These are phyloP conservation scores for Halichondria panicea DNA, from an alignment of 37 sponge, comb jelly and placozoan species.

Conservation along the genomic window DNA sequence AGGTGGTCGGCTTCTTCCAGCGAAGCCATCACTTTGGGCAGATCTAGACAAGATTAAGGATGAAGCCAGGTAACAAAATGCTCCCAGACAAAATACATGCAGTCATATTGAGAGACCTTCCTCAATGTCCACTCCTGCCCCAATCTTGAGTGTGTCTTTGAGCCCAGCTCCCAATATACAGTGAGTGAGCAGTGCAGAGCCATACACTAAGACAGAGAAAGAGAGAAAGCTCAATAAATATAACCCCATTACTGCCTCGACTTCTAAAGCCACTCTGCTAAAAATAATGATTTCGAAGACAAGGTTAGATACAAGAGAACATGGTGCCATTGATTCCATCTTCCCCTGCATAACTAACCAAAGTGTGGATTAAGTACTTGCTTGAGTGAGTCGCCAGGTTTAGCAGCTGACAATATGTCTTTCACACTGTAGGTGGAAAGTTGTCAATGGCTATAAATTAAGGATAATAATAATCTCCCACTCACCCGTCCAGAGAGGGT, in stretches of 20 bases:
- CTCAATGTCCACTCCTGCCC: slow-evolving; percentile 53
- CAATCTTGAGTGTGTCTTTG: slow-evolving; percentile 66
- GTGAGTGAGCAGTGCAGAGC: slow-evolving; percentile 78
- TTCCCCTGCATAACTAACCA: slow-evolving; percentile 56
- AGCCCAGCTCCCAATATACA: slow-evolving; percentile 79
- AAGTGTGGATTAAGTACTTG: slow-evolving; percentile 81
- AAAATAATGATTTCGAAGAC: too few relatives aligned
- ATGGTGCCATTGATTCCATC: neutral
- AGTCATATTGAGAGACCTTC: slow-evolving; percentile 62
- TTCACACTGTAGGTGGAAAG: slow-evolving; percentile 29
- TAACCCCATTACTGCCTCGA: too few relatives aligned
- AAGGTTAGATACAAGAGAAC: neutral
- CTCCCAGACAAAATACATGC: neutral
- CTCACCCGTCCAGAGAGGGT: slow-evolving; percentile 64
- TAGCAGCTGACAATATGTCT: slow-evolving; percentile 28
- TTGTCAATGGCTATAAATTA: too few relatives aligned
- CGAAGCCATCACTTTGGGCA: slow-evolving; percentile 41
- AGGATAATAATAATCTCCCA: neutral
- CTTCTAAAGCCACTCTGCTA: too few relatives aligned
- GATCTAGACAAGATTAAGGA: slow-evolving; percentile 17
- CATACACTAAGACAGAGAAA: slow-evolving; percentile 61
- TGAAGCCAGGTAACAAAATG: neutral
- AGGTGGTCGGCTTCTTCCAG: slow-evolving; percentile 53
- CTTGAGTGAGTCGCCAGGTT: slow-evolving; percentile 69
- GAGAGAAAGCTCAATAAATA: neutral